These are phyloP conservation scores for Pandemis cinnamomeana DNA, from an alignment of 2,888 invertebrate species.

Conservation along the genomic window DNA sequence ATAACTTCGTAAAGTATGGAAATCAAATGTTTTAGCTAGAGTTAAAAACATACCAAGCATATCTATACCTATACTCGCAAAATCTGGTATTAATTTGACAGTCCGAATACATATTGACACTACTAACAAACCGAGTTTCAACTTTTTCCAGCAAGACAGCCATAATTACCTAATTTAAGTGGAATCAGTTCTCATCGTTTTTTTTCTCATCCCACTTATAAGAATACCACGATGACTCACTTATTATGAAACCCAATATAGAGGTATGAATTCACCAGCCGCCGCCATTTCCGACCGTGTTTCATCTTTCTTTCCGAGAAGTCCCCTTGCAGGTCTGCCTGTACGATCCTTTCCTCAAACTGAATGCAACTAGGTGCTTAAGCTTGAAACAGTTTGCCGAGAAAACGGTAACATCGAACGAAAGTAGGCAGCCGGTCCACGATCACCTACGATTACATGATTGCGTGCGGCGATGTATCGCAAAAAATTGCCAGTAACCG, in stretches of 20 bases:
- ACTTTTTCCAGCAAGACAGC: too few species aligned
- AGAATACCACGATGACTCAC: conserved; percentile 2
- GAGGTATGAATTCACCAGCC: not conserved
- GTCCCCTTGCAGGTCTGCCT: not conserved
- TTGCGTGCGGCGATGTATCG: conserved; percentile 34
- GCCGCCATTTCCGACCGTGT: not conserved
- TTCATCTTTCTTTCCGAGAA: conserved; percentile 11
- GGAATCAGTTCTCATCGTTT: conserved; percentile 1
- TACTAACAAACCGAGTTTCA: too few species aligned
- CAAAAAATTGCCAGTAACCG: conserved; percentile 43
- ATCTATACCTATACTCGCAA: too few species aligned
- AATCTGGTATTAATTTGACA: too few species aligned
- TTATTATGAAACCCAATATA: not conserved
- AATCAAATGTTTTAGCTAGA: too few species aligned
- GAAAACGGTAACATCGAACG: conserved; percentile 39
- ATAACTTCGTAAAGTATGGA: too few species aligned
- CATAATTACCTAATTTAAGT: not conserved
- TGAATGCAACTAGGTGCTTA: not conserved
- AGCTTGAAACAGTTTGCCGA: conserved; percentile 15
- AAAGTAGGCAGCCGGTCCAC: conserved; percentile 39
- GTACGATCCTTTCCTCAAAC: not conserved
- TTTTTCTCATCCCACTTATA: not conserved
- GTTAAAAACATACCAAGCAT: too few species aligned
- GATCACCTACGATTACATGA: conserved; percentile 40
- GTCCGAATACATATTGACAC: too few species aligned